Evolutionary conservation across 2,888 invertebrate genomes (phyloP), one percentile per base, ranked within the genome.

Genomic region (Hypsopygia costalis): DNA sequence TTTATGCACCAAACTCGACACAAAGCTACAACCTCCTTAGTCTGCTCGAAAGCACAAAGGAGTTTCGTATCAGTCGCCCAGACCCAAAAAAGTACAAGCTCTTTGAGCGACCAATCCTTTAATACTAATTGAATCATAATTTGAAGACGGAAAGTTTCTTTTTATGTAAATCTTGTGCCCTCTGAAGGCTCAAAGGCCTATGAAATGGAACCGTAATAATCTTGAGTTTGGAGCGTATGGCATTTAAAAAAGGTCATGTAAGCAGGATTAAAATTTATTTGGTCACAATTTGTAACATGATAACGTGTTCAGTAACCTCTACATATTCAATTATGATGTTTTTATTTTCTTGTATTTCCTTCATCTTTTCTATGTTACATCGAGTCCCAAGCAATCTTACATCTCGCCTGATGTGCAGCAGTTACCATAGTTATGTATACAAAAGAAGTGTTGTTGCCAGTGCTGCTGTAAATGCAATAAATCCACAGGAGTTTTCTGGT

Each of bases 51-150:
- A 70, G 78, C 83, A 87, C 85, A 86, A 86, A 86, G 81, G 78
- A 68, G 68, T 62, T 69, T 64, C 58, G 72, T 71, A 75, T 74
- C 77, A 64, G 62, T 61, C 63, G 58, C 49, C 54, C 74, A 67
- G 75, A 83, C 83, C 85, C 81, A 75, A 85, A 86, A 87, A 85
- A 82, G 67, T 80, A 74, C 75, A 61, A 63, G 55, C 73, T 82
- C 80, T 83, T 85, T 83, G 82, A 80, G 74, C 64, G 64, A 63
- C 75, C 85, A 83, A 85, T 83, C 83, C 87, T 81, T 83, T 87
- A 87, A 88, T 81, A 83, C 88, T 88, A 87, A 88, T 88, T 87
- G 87, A 87, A 88, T 87, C 83, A 86, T 88, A 87, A 87, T 88
- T 86, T 81, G 67, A 66, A 77, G 75, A 74, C 76, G 78, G 69